These are phyloP conservation scores for Axis porcinus DNA, from an alignment of 2,113 vertebrate genomes.

Conservation along the genomic window DNA sequence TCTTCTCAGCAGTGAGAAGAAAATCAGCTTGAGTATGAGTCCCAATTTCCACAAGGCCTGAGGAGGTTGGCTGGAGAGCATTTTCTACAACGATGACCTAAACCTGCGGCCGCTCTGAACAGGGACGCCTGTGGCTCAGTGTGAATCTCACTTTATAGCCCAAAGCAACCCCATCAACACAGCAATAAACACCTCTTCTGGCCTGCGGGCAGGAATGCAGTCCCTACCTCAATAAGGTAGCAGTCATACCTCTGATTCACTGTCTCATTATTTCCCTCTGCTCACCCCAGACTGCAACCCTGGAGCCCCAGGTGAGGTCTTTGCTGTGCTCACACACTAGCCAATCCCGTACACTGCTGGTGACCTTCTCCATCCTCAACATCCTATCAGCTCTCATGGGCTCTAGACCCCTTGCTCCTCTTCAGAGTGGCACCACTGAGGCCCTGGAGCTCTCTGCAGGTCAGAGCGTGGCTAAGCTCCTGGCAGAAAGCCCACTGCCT, in stretches of 20 bases:
- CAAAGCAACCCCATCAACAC: neutral
- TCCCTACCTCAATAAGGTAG: neutral
- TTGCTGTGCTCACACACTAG: neutral
- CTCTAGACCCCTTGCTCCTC: neutral
- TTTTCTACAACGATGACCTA: neutral
- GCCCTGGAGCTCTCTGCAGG: rapidly evolving
- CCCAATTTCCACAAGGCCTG: neutral
- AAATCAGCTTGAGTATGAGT: neutral
- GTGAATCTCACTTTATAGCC: neutral
- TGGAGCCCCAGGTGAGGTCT: neutral
- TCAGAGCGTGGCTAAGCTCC: neutral
- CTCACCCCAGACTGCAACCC: neutral
- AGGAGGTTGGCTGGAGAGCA: neutral
- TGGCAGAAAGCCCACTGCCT: neutral
- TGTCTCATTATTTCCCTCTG: neutral
- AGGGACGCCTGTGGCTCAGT: neutral
- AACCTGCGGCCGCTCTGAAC: neutral
- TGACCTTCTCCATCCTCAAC: neutral
- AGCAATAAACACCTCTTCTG: neutral
- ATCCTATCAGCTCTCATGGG: neutral
- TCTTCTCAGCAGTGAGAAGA: neutral
- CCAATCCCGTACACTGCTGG: neutral
- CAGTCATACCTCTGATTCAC: neutral
- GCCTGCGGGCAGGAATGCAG: neutral
- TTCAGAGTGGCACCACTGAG: neutral